Percentiles rank a stretch among this genome's conserved stretches.
These are phyloP conservation scores for Ammospiza nelsoni DNA, from an alignment of 2,113 vertebrate species.

Conservation along the genomic window DNA sequence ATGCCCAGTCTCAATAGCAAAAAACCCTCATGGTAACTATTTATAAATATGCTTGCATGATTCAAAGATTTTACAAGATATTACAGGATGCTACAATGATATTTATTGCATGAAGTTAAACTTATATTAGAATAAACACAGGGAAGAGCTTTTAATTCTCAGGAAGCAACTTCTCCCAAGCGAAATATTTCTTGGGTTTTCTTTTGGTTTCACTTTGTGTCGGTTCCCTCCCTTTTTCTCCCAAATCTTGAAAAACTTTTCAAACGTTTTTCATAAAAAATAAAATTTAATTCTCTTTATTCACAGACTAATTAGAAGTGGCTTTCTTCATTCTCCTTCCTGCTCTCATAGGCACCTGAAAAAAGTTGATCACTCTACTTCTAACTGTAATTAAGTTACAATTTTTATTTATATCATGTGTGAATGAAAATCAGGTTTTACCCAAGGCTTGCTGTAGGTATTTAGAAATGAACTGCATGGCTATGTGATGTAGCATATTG, in stretches of 20 bases:
- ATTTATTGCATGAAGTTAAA: neutral
- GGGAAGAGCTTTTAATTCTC: neutral
- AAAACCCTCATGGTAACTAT: neutral
- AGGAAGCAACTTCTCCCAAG: neutral
- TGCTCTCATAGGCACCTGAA: neutral
- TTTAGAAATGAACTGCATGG: neutral
- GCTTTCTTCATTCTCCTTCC: neutral
- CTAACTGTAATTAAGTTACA: neutral
- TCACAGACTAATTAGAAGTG: neutral
- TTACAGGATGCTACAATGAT: neutral
- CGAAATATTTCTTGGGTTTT: neutral
- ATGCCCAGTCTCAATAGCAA: neutral
- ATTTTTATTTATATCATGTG: neutral
- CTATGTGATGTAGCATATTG: neutral
- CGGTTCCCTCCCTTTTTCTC: accelerated
- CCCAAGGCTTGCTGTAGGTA: neutral
- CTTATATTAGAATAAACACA: neutral
- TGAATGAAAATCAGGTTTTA: neutral
- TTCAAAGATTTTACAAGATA: neutral
- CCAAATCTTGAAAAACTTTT: neutral
- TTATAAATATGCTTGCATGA: neutral
- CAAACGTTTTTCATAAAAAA: neutral
- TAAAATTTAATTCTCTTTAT: neutral
- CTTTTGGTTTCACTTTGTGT: neutral
- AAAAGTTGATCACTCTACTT: neutral